Conservation (phyloP, 2,888 invertebrate species). For the Deroplatys truncata region DNA sequence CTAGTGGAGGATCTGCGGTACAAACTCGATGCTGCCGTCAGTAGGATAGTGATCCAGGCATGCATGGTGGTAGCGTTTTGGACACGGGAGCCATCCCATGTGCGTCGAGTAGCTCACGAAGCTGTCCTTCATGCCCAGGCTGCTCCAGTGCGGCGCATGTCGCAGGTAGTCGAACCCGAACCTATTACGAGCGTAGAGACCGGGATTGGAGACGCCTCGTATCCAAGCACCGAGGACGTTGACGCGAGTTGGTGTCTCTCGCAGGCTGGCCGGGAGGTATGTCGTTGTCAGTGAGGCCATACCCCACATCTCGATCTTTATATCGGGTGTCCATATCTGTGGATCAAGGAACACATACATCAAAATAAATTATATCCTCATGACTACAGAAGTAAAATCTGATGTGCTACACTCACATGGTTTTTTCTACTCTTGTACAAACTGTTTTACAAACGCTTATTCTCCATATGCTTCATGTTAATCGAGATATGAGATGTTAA, state of each 20-base stretch:
- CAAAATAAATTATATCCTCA: too few species aligned
- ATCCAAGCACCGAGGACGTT: conserved; percentile 38
- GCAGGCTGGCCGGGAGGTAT: conserved; percentile 27
- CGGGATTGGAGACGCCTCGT: conserved; percentile 38
- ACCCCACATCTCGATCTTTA: conserved; percentile 38
- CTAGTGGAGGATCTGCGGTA: conserved; percentile 19
- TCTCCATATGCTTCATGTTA: too few species aligned
- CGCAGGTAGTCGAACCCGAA: conserved; percentile 38
- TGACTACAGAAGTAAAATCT: too few species aligned
- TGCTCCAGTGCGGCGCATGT: conserved; percentile 38
- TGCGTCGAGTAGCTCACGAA: conserved; percentile 35
- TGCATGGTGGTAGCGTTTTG: conserved; percentile 34
- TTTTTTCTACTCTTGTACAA: too few species aligned
- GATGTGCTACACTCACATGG: too few species aligned
- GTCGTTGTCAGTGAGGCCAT: conserved; percentile 36
- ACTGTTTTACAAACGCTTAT: too few species aligned
- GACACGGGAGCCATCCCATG: conserved; percentile 35
- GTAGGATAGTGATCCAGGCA: conserved; percentile 38
- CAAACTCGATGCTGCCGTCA: conserved; percentile 39
- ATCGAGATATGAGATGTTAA: too few species aligned
- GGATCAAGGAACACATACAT: neutral
- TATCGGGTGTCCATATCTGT: conserved; percentile 31
- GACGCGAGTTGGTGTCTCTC: conserved; percentile 34
- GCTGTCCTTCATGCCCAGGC: conserved; percentile 31
- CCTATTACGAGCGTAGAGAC: conserved; percentile 37